Conservation (phyloP, 2,113 vertebrate genomes). For the Laterallus jamaicensis region DNA sequence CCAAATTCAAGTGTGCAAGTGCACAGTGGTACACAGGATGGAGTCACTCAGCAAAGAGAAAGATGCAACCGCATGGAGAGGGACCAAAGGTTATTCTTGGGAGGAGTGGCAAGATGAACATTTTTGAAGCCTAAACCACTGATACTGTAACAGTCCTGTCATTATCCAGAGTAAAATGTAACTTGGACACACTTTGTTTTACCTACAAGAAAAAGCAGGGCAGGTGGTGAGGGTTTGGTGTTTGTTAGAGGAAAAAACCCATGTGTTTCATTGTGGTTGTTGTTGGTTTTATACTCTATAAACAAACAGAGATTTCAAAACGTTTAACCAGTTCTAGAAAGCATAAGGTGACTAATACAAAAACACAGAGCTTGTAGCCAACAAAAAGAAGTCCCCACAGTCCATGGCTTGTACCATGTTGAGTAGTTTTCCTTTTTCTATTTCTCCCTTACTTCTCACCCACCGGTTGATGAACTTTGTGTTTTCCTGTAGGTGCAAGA, state of each 20-base stretch:
- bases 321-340: background rate
- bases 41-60: conserved; percentile 80
- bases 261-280: background rate
- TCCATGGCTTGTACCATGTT: background rate
- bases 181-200: rapidly evolving
- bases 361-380: background rate
- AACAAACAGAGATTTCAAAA: background rate
- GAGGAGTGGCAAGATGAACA: rapidly evolving
- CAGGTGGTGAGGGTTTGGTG: background rate
- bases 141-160: background rate
- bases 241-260: background rate
- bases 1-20: conserved; percentile 8
- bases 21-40: conserved; percentile 40
- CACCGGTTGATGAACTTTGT: rapidly evolving
- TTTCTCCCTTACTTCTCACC: background rate
- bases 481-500: conserved; percentile 80
- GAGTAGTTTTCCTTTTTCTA: background rate
- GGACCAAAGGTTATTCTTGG: conserved; percentile 83
- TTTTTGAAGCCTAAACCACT: background rate
- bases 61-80: conserved; percentile 92
- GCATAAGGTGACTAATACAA: background rate
- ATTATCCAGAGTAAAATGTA: background rate
- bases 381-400: background rate
- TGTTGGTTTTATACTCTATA: background rate
- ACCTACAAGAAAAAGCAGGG: background rate